A percentile compares a stretch with the other conserved stretches of the same genome.
phyloP scores from a whole-genome alignment of 2,113 vertebrate species.

The Platichthys flesus region DNA sequence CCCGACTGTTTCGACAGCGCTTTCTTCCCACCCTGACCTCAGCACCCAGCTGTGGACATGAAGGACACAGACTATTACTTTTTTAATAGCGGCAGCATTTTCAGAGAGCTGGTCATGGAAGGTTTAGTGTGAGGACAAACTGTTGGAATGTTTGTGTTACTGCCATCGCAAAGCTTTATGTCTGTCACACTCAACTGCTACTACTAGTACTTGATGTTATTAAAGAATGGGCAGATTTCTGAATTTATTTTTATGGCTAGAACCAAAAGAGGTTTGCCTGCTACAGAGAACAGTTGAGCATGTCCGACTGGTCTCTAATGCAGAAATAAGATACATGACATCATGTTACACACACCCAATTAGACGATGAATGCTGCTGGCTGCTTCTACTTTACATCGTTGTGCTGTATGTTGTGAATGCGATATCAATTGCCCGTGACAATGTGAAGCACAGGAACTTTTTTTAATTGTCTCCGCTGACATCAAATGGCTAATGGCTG shows the following conservation, averaged over 20 bases:
- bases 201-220: constrained; percentile 31
- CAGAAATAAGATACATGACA: neutral
- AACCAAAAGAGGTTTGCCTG: constrained; percentile 12
- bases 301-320: neutral
- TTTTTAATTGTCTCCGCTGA: constrained; percentile 10
- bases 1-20: constrained; percentile 75
- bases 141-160: constrained; percentile 14
- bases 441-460: constrained; percentile 32
- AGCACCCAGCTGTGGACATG: neutral
- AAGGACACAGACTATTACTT: constrained; percentile 12
- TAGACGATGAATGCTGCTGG: constrained; percentile 17
- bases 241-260: constrained; percentile 25
- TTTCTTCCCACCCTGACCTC: constrained; percentile 79
- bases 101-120: neutral
- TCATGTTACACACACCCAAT: constrained; percentile 15
- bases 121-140: neutral
- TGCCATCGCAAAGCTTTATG: constrained; percentile 9
- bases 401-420: constrained; percentile 8
- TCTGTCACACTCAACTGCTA: constrained; percentile 30
- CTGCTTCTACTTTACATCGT: constrained; percentile 27
- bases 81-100: neutral
- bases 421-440: constrained; percentile 3
- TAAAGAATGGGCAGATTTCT: constrained; percentile 13
- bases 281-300: neutral
- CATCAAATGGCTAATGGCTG: constrained; percentile 42